Conservation (phyloP, 2,113 vertebrate genomes). For the Syngnathus floridae region DNA sequence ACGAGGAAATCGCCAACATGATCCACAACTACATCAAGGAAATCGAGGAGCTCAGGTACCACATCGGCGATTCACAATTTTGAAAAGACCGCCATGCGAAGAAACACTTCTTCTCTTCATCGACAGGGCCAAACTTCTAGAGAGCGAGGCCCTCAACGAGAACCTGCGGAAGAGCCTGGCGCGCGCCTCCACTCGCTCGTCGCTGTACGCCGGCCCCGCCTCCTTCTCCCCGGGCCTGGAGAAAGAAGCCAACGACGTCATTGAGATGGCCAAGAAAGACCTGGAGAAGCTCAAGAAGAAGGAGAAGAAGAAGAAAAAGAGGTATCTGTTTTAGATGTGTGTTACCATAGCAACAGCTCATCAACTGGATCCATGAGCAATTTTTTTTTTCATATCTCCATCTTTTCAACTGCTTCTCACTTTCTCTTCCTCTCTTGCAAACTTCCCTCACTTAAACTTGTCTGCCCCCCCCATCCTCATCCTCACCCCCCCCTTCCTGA, state of each 20-base stretch:
- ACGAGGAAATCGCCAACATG: constrained; percentile 95
- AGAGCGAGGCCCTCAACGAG: constrained; percentile 92
- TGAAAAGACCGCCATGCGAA: background rate
- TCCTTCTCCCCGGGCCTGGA: constrained; percentile 77
- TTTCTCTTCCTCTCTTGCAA: constrained; percentile 19
- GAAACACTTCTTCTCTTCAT: background rate
- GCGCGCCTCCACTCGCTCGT: constrained; percentile 79
- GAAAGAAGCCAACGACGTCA: constrained; percentile 86
- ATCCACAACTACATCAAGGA: constrained; percentile 98
- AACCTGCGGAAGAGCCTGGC: constrained; percentile 84
- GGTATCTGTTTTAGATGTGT: constrained; percentile 49
- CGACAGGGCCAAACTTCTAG: constrained; percentile 86
- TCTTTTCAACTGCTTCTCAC: constrained; percentile 18
- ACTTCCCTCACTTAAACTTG: constrained; percentile 54
- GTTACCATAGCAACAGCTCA: constrained; percentile 7
- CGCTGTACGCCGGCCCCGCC: constrained; percentile 73
- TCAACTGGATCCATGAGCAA: background rate
- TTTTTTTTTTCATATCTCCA: background rate
- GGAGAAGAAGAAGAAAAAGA: constrained; percentile 94
- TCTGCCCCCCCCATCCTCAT: constrained; percentile 37
- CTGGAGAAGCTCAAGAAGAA: constrained; percentile 93
- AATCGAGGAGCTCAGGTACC: constrained; percentile 95
- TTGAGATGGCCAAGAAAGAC: constrained; percentile 92
- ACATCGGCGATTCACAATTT: background rate
- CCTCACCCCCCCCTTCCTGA: constrained; percentile 58